phyloP scores from a whole-genome alignment of 2,888 invertebrate genomes.

The Pecten maximus region DNA sequence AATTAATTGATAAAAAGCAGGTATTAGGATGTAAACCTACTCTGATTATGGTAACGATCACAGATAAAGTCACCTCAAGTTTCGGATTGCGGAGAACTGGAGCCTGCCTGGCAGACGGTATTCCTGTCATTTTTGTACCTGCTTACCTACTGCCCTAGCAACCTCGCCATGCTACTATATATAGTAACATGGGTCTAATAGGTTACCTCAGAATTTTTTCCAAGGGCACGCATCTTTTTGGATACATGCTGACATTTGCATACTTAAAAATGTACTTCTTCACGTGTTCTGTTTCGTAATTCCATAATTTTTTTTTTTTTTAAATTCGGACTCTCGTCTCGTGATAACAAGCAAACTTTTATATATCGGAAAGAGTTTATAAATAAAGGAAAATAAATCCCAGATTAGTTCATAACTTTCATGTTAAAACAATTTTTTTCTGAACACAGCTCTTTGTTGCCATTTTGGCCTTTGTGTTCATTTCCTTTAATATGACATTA shows the following conservation, averaged over 20 bases:
- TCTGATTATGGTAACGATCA: not conserved
- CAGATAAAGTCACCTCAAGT: conserved; percentile 22
- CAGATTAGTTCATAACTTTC: no score
- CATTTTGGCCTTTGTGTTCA: no score
- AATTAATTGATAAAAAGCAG: not conserved
- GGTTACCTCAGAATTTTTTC: not conserved
- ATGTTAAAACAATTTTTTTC: no score
- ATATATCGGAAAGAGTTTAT: no score
- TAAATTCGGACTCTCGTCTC: no score
- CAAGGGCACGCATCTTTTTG: not conserved
- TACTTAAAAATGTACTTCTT: no score
- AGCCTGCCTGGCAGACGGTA: not conserved
- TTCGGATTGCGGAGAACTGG: conserved; percentile 10
- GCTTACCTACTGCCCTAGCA: not conserved
- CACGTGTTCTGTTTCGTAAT: no score
- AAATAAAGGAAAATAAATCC: no score
- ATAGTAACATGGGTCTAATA: not conserved
- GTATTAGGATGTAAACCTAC: not conserved
- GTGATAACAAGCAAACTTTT: no score
- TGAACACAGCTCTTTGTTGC: no score
- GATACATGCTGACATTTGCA: not conserved
- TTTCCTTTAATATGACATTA: no score
- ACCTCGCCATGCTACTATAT: not conserved
- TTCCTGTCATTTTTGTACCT: not conserved
- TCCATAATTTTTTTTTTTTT: no score